phyloP scores from a whole-genome alignment of 64 coral and sea anemone species.

The Montipora capricornis region DNA sequence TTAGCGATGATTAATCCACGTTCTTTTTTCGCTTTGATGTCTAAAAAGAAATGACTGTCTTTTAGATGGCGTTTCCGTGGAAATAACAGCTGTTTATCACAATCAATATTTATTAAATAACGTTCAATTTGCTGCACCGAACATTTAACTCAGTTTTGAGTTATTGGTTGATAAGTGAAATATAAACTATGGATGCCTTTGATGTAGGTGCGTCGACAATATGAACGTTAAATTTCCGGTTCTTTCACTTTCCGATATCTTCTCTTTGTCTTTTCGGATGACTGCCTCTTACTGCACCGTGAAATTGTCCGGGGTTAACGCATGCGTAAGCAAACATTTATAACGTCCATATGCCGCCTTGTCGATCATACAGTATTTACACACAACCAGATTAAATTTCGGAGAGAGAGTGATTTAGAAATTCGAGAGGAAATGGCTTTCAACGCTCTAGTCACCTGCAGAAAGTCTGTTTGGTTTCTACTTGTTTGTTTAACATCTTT shows the following conservation, averaged over 20 bases:
- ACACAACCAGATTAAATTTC: conserved; percentile 33
- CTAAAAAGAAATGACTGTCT: not conserved
- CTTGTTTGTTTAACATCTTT: not conserved
- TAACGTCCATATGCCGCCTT: not conserved
- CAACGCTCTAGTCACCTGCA: not conserved
- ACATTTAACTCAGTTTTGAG: not conserved
- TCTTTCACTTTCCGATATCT: not conserved
- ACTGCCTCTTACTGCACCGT: not conserved
- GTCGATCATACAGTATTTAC: conserved; percentile 48
- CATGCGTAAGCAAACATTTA: conserved; percentile 60
- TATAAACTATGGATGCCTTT: conserved; percentile 9
- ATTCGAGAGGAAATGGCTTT: conserved; percentile 27
- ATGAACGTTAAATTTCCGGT: conserved; percentile 11
- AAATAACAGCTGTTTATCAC: not conserved
- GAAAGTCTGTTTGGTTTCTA: not conserved
- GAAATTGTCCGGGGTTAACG: not conserved
- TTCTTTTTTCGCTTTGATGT: not conserved
- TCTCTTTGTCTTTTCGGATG: conserved; percentile 22
- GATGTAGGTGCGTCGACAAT: conserved; percentile 12
- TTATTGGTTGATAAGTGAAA: not conserved
- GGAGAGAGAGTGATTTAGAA: not conserved
- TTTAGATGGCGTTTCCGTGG: not conserved
- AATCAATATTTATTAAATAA: not conserved
- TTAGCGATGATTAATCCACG: too few relatives aligned
- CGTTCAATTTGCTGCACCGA: not conserved